A percentile compares a stretch with the other conserved stretches of the same genome.
phyloP scores from a whole-genome alignment of 2,113 vertebrate genomes.

The Rhinoderma darwinii region DNA sequence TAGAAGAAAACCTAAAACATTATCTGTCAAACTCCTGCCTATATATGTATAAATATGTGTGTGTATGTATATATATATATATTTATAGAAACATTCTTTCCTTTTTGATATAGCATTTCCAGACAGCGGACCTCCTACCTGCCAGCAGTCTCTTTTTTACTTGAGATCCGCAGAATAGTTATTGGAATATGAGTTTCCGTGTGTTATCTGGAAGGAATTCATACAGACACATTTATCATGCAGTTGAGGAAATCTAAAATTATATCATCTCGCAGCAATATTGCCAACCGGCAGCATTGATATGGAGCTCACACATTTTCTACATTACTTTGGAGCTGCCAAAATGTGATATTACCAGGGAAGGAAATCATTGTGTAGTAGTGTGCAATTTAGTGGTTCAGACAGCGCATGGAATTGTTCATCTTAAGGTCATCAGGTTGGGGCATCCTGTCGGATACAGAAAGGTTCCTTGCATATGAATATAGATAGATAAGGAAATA shows the following conservation, averaged over 20 bases:
- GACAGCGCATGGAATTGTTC: slow-evolving; percentile 43
- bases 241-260: slow-evolving; percentile 40
- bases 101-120: neutral
- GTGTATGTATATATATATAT: neutral
- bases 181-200: slow-evolving; percentile 26
- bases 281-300: slow-evolving; percentile 5
- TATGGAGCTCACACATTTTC: slow-evolving; percentile 26
- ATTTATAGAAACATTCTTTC: neutral
- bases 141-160: neutral
- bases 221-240: slow-evolving; percentile 24
- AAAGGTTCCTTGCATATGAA: slow-evolving; percentile 39
- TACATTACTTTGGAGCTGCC: slow-evolving; percentile 7
- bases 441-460: slow-evolving; percentile 1
- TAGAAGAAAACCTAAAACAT: no score
- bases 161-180: slow-evolving; percentile 11
- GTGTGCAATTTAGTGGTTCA: slow-evolving; percentile 36
- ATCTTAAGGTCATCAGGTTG: slow-evolving; percentile 36
- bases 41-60: neutral
- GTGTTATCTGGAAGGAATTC: slow-evolving; percentile 35
- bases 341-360: slow-evolving; percentile 29
- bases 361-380: slow-evolving; percentile 31
- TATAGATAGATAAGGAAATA: slow-evolving; percentile 38
- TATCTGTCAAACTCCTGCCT: neutral
- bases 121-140: neutral
- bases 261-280: slow-evolving; percentile 25